Conservation (phyloP, 1,140 invertebrate genomes). For the Leptopilina boulardi region DNA sequence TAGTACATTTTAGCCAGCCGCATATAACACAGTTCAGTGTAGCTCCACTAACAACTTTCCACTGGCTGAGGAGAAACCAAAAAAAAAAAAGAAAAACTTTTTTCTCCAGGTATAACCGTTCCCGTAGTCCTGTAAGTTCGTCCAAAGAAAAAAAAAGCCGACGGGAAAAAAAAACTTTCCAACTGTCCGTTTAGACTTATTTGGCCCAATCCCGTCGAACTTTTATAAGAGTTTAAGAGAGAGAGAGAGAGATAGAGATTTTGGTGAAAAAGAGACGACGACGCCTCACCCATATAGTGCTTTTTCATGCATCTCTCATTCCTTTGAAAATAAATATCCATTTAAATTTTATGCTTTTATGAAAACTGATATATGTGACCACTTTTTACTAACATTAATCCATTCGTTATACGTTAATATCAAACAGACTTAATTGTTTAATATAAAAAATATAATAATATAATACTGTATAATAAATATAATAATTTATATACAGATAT, state of each 20-base stretch:
- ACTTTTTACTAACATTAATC: too few species aligned
- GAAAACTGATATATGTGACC: too few species aligned
- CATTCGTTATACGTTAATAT: too few species aligned
- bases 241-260: conserved; percentile 1
- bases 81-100: too few species aligned
- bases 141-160: not conserved
- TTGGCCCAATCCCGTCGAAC: conserved; percentile 6
- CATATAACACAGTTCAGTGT: not conserved
- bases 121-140: not conserved
- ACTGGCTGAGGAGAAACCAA: not conserved
- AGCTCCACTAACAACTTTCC: conserved; percentile 11
- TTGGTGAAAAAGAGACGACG: not conserved
- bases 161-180: not conserved
- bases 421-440: too few species aligned
- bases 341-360: not conserved
- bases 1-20: not conserved
- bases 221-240: conserved; percentile 21
- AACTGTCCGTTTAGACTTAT: conserved; percentile 16
- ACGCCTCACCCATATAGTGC: not conserved
- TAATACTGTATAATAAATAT: too few species aligned
- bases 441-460: too few species aligned
- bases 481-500: too few species aligned
- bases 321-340: not conserved
- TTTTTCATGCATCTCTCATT: not conserved
- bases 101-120: conserved; percentile 7